These are phyloP conservation scores for Perizoma affinitatum DNA, from an alignment of 2,888 invertebrate species.

Conservation along the genomic window DNA sequence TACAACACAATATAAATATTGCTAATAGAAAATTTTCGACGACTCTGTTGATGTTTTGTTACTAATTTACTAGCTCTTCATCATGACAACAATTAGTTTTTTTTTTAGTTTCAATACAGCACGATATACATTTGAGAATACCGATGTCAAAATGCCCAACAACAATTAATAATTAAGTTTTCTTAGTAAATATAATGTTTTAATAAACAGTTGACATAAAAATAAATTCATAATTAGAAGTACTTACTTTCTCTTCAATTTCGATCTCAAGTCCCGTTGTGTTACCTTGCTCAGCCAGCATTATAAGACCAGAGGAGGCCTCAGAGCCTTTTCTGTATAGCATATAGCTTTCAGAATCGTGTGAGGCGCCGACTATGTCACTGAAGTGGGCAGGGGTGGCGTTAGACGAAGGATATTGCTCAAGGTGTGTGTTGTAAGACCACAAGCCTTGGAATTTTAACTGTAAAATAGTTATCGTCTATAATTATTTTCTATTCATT, in stretches of 20 bases:
- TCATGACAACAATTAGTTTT: too few relatives aligned
- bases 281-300: constrained; percentile 76
- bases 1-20: too few relatives aligned
- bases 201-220: too few relatives aligned
- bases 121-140: too few relatives aligned
- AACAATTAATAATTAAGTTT: too few relatives aligned
- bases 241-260: constrained; percentile 59
- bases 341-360: constrained; percentile 58
- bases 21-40: too few relatives aligned
- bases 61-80: too few relatives aligned
- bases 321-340: constrained; percentile 64
- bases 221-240: not conserved
- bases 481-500: not conserved
- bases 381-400: constrained; percentile 63
- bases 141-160: too few relatives aligned
- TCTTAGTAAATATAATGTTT: too few relatives aligned
- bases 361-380: constrained; percentile 75
- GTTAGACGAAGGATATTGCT: constrained; percentile 55
- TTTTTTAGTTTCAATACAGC: too few relatives aligned
- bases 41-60: too few relatives aligned
- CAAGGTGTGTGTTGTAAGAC: constrained; percentile 70
- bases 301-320: constrained; percentile 64
- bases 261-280: constrained; percentile 73
- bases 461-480: constrained; percentile 43
- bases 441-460: constrained; percentile 71